Evolutionary conservation across 2,113 vertebrate species (phyloP).

Genomic region (Pycnonotus jocosus): DNA sequence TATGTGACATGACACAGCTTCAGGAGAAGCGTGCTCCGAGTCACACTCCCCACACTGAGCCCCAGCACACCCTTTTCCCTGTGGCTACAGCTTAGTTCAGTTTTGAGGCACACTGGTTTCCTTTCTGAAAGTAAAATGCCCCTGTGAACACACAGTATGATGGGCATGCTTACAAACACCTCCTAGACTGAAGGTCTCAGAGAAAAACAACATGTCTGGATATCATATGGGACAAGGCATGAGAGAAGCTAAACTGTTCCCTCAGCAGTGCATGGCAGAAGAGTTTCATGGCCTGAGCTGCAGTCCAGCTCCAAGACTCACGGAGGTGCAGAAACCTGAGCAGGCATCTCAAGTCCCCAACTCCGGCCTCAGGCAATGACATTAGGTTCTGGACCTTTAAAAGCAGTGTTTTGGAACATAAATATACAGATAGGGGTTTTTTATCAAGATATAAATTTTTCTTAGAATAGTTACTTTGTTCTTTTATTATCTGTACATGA

Average conservation of each 20-base stretch:
- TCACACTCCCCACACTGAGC: accelerated
- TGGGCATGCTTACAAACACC: not conserved
- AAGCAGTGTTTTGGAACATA: not conserved
- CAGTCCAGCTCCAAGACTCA: not conserved
- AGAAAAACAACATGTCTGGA: not conserved
- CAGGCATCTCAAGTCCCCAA: accelerated
- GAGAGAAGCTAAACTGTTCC: not conserved
- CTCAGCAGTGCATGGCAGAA: not conserved
- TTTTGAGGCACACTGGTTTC: not conserved
- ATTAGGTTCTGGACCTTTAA: not conserved
- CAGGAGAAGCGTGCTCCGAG: not conserved
- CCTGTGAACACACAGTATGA: not conserved
- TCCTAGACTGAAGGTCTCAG: not conserved
- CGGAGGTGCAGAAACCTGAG: not conserved
- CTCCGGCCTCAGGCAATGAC: not conserved
- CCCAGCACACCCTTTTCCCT: not conserved
- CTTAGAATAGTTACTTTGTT: constrained; percentile 24
- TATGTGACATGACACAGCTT: accelerated
- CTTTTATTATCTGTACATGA: constrained; percentile 51
- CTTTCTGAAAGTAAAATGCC: not conserved
- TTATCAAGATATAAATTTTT: constrained; percentile 24
- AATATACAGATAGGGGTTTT: not conserved
- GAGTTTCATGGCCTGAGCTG: not conserved
- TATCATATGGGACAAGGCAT: not conserved
- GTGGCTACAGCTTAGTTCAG: not conserved